These are phyloP conservation scores for Masnerella sp. DNA, from an alignment of 2,888 invertebrate species.

Conservation along the genomic window DNA sequence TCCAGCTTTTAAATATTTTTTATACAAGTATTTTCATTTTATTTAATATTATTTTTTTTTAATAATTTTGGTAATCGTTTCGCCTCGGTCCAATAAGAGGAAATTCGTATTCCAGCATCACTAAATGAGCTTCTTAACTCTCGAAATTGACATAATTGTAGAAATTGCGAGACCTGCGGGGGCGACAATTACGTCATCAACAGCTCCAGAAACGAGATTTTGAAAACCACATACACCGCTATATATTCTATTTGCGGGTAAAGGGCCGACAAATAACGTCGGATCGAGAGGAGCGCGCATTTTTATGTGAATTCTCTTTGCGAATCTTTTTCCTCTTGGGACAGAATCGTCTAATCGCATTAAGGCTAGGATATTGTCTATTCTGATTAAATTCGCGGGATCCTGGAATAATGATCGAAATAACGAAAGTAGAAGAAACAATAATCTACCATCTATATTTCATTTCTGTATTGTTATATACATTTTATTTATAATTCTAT, in stretches of 20 bases:
- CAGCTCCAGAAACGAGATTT: slow-evolving; percentile 16
- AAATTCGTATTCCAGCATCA: not conserved
- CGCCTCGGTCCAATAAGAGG: too few relatives aligned
- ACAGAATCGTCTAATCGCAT: slow-evolving; percentile 64
- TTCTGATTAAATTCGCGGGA: slow-evolving; percentile 64
- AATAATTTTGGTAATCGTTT: too few relatives aligned
- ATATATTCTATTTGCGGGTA: too few relatives aligned
- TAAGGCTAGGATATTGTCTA: slow-evolving; percentile 65
- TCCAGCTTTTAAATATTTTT: too few relatives aligned
- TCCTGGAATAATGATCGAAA: slow-evolving; percentile 23
- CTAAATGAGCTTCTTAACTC: slow-evolving; percentile 33
- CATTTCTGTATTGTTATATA: not conserved
- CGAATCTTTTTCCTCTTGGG: slow-evolving; percentile 16
- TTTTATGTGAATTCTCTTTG: slow-evolving; percentile 28
- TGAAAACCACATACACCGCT: not conserved
- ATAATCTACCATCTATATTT: too few relatives aligned
- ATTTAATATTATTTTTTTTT: too few relatives aligned
- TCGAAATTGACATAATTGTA: slow-evolving; percentile 50
- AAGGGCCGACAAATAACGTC: not conserved
- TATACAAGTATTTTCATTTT: too few relatives aligned
- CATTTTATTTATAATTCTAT: slow-evolving; percentile 1
- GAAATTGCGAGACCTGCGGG: slow-evolving; percentile 31
- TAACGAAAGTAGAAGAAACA: not conserved
- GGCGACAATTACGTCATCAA: slow-evolving; percentile 33
- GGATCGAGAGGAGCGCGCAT: slow-evolving; percentile 65